Conservation (phyloP, 2,797 vertebrate genomes). For the Bryconaethiops microstoma region DNA sequence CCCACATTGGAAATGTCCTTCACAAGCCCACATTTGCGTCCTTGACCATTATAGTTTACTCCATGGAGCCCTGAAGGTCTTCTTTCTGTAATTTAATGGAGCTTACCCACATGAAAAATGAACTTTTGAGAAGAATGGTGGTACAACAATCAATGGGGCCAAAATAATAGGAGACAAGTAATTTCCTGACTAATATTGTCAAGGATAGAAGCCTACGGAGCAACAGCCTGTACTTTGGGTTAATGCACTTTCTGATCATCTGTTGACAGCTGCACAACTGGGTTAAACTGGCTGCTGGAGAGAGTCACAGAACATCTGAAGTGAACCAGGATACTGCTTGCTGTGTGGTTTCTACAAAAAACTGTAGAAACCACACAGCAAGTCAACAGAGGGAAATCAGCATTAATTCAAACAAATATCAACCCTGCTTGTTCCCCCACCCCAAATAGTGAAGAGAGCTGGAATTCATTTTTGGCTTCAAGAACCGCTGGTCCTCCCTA, state of each 20-base stretch:
- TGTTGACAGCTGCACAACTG: background rate
- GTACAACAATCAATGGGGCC: background rate
- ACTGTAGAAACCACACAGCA: constrained; percentile 36
- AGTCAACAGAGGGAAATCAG: constrained; percentile 44
- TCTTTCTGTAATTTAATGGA: background rate
- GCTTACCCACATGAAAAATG: background rate
- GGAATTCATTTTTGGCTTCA: constrained; percentile 61
- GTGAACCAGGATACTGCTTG: constrained; percentile 34
- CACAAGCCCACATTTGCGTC: background rate
- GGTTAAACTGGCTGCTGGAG: constrained; percentile 7
- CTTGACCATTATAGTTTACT: background rate
- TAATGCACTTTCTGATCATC: background rate
- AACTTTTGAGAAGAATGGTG: background rate
- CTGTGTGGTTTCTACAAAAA: constrained; percentile 16
- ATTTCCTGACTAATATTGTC: background rate
- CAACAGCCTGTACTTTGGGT: background rate
- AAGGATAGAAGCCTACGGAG: too few species aligned
- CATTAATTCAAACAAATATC: constrained; percentile 55
- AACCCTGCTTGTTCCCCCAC: constrained; percentile 27
- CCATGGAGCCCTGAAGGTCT: background rate
- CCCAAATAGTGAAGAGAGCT: constrained; percentile 44
- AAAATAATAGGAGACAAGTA: background rate
- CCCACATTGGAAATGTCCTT: background rate
- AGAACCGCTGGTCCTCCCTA: constrained; percentile 55
- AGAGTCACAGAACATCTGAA: background rate